Conservation (phyloP, 2,888 invertebrate genomes). For the Ennomos fuscantarius region DNA sequence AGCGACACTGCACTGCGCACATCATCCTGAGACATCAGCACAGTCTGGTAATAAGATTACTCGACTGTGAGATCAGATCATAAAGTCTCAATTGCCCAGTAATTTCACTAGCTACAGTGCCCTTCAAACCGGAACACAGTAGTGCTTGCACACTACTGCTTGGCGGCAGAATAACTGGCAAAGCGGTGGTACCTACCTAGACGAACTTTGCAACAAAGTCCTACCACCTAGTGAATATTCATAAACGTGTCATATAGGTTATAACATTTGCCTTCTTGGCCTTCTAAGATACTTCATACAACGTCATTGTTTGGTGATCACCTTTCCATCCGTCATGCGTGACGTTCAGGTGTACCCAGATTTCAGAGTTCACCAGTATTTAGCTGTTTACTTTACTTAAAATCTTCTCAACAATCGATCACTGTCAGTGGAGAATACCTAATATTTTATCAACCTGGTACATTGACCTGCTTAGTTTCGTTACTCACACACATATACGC, state of each 20-base stretch:
- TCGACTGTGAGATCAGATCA: too few species aligned
- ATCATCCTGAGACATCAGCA: too few species aligned
- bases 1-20: too few species aligned
- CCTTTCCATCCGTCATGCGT: slow-evolving; percentile 58
- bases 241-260: neutral
- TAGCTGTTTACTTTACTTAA: slow-evolving; percentile 75
- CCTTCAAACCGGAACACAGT: too few species aligned
- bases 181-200: too few species aligned
- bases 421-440: slow-evolving; percentile 70
- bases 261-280: slow-evolving; percentile 1
- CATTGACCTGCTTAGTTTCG: slow-evolving; percentile 76
- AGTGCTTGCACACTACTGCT: too few species aligned
- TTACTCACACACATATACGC: slow-evolving; percentile 59
- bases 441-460: slow-evolving; percentile 68
- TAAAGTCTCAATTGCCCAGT: too few species aligned
- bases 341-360: slow-evolving; percentile 66
- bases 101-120: too few species aligned
- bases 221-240: too few species aligned
- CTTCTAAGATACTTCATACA: slow-evolving; percentile 2
- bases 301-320: slow-evolving; percentile 28
- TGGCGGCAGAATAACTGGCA: too few species aligned
- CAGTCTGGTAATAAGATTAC: too few species aligned
- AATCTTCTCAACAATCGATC: slow-evolving; percentile 78
- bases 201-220: too few species aligned
- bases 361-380: slow-evolving; percentile 62